These are phyloP conservation scores for Microplitis deprimator DNA, from an alignment of 2,888 invertebrate genomes.

Conservation along the genomic window DNA sequence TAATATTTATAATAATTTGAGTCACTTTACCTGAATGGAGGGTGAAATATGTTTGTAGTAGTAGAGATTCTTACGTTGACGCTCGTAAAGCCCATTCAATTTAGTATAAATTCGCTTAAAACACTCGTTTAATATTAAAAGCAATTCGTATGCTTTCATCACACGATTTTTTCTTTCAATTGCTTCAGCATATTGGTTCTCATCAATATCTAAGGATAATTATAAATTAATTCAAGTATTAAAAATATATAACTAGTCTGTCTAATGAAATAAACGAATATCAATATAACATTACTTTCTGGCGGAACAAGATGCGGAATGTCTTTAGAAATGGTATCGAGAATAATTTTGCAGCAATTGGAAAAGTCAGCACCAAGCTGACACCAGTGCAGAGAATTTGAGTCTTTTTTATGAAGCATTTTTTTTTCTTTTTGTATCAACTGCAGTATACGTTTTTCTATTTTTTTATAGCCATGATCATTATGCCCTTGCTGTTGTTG, in stretches of 20 bases:
- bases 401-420: not conserved
- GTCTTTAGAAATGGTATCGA: not conserved
- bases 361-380: not conserved
- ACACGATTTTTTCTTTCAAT: slow-evolving; percentile 73
- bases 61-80: slow-evolving; percentile 87
- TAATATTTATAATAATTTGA: not conserved
- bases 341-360: not conserved
- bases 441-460: not conserved
- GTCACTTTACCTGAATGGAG: not conserved
- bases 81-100: slow-evolving; percentile 91
- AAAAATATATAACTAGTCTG: too few species aligned
- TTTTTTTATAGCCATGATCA: not conserved
- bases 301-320: not conserved
- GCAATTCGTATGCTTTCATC: slow-evolving; percentile 64
- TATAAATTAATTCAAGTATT: too few species aligned
- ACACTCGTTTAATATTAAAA: slow-evolving; percentile 86
- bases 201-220: slow-evolving; percentile 68
- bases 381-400: not conserved
- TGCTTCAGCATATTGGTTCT: slow-evolving; percentile 91
- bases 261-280: too few species aligned
- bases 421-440: not conserved
- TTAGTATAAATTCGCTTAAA: slow-evolving; percentile 92
- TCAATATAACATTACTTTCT: not conserved
- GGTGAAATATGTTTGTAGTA: not conserved
- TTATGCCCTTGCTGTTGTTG: too few species aligned